phyloP scores from a whole-genome alignment of 2,113 vertebrate species.

The Grammomys surdaster region DNA sequence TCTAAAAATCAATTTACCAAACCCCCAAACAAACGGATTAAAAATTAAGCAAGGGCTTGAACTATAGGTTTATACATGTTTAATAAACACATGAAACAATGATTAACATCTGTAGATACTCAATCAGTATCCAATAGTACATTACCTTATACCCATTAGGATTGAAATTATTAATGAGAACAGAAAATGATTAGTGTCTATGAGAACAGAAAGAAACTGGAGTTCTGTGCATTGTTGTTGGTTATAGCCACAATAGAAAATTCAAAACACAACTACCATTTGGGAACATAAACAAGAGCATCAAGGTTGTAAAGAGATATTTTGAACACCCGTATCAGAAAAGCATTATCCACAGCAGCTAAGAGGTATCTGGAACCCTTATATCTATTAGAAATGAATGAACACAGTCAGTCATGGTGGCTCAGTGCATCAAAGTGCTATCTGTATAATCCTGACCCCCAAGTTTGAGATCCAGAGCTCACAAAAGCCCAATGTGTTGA shows the following conservation, averaged over 20 bases:
- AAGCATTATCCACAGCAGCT: slow-evolving; percentile 11
- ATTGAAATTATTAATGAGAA: not conserved
- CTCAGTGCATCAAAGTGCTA: not conserved
- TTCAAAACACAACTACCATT: slow-evolving; percentile 25
- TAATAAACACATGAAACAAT: not conserved
- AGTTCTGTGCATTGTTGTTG: not conserved
- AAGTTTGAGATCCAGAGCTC: no score
- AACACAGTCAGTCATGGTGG: not conserved
- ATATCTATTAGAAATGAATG: not conserved
- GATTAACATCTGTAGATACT: not conserved
- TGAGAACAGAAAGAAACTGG: not conserved
- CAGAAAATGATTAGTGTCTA: not conserved
- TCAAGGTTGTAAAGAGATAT: not conserved
- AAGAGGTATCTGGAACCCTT: not conserved
- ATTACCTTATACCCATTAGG: not conserved
- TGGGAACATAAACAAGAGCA: slow-evolving; percentile 5
- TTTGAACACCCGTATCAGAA: not conserved
- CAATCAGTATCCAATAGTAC: not conserved
- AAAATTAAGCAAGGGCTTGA: not conserved
- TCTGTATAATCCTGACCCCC: not conserved
- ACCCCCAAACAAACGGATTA: not conserved
- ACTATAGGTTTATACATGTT: not conserved
- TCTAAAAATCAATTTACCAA: slow-evolving; percentile 9
- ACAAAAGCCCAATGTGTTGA: not conserved
- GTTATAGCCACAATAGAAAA: not conserved